phyloP scores from a whole-genome alignment of 2,113 vertebrate genomes.

The Okapia johnstoni region DNA sequence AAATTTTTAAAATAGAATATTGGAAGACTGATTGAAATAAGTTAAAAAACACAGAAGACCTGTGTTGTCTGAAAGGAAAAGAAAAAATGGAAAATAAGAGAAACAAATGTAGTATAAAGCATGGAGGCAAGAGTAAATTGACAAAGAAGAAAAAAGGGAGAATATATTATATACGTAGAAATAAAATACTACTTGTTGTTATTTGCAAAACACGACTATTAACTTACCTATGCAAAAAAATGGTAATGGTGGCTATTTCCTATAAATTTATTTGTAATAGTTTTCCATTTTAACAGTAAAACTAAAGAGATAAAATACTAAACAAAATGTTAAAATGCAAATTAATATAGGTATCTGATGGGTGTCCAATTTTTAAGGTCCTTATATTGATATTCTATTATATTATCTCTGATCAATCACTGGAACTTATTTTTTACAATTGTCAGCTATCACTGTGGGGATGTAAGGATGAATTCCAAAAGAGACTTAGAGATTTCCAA shows the following conservation, averaged over 20 bases:
- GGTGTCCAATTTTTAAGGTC: background rate
- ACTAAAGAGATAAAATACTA: background rate
- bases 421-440: background rate
- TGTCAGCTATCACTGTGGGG: background rate
- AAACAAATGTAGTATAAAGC: slow-evolving; percentile 4
- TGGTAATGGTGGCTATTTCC: background rate
- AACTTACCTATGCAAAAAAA: background rate
- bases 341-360: background rate
- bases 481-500: background rate
- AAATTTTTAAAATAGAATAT: background rate
- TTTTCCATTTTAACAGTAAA: background rate
- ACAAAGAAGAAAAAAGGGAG: background rate
- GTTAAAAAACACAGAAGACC: slow-evolving; percentile 12
- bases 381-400: background rate
- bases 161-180: background rate
- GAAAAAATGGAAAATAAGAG: slow-evolving; percentile 40
- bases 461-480: background rate
- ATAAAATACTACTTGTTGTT: background rate
- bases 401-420: background rate
- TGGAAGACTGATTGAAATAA: slow-evolving; percentile 40
- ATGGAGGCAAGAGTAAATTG: background rate
- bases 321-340: background rate
- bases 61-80: slow-evolving; percentile 17
- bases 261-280: background rate
- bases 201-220: background rate